Evolutionary conservation across 2,113 vertebrate genomes (phyloP).

Genomic region (Nothobranchius furzeri): DNA sequence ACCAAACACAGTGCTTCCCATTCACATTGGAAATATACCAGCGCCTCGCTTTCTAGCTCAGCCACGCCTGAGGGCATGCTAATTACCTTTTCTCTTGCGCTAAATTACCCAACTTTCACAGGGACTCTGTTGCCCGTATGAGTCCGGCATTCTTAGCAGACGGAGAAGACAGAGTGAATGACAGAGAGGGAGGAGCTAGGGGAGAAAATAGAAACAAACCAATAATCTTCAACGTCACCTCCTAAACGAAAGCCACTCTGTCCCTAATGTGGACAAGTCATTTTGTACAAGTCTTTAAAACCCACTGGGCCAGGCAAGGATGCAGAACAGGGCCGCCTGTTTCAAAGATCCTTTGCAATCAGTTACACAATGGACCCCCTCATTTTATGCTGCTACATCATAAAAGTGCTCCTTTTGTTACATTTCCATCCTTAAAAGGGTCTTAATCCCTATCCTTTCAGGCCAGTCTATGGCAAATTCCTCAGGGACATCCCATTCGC

Average conservation of each 20-base stretch:
- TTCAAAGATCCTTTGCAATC: conserved; percentile 92
- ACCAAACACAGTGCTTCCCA: conserved; percentile 51
- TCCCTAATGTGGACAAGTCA: conserved; percentile 80
- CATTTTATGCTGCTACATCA: conserved; percentile 98
- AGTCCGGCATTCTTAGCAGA: conserved; percentile 75
- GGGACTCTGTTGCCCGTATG: conserved; percentile 89
- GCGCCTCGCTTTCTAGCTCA: conserved; percentile 67
- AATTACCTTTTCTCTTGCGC: conserved; percentile 86
- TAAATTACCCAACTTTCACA: conserved; percentile 98
- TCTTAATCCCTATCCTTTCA: conserved; percentile 96
- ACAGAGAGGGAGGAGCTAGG: conserved; percentile 72
- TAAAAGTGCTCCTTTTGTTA: conserved; percentile 98
- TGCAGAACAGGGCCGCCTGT: conserved; percentile 76
- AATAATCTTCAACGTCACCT: conserved; percentile 86
- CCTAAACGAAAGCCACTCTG: conserved; percentile 83
- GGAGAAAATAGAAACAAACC: conserved; percentile 90
- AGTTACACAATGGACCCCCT: conserved; percentile 88
- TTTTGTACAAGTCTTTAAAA: conserved; percentile 80
- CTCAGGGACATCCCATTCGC: conserved; percentile 90
- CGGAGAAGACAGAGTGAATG: conserved; percentile 55
- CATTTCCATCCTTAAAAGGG: conserved; percentile 92
- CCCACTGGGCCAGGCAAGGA: conserved; percentile 77
- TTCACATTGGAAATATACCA: conserved; percentile 54
- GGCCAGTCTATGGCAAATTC: conserved; percentile 87
- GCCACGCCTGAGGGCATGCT: conserved; percentile 92